Evolutionary conservation across 2,888 invertebrate species (phyloP).

Genomic region (Pyrrhia umbra): DNA sequence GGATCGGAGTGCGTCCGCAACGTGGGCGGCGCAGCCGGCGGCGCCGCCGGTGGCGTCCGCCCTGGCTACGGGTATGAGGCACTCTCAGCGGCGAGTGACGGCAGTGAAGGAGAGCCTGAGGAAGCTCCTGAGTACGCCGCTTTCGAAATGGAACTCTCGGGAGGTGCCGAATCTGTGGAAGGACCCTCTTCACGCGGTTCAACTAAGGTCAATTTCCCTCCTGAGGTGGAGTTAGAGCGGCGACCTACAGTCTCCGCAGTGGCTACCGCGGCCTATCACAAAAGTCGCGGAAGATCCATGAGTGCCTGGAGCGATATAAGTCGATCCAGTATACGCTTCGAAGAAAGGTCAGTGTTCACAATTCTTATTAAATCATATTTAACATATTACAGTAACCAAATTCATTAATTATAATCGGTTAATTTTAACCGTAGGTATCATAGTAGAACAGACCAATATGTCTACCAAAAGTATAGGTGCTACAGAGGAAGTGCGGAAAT

Average conservation of each 20-base stretch:
- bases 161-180: conserved; percentile 82
- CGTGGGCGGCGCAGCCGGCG: conserved; percentile 74
- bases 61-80: conserved; percentile 88
- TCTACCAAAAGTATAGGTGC: conserved; percentile 61
- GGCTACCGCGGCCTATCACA: conserved; percentile 85
- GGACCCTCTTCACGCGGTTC: conserved; percentile 87
- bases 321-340: conserved; percentile 94
- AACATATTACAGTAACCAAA: neutral
- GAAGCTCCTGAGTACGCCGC: conserved; percentile 84
- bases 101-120: conserved; percentile 85
- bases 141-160: conserved; percentile 86
- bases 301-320: conserved; percentile 97
- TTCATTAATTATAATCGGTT: neutral
- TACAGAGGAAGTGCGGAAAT: conserved; percentile 54
- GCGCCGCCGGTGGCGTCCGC: conserved; percentile 83
- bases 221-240: conserved; percentile 87
- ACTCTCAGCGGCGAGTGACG: conserved; percentile 87
- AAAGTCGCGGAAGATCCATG: conserved; percentile 93
- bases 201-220: conserved; percentile 92
- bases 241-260: conserved; percentile 84
- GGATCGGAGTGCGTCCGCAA: conserved; percentile 78
- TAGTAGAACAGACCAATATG: conserved; percentile 3
- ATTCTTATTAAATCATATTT: neutral
- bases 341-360: conserved; percentile 91
- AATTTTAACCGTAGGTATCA: neutral